Conservation (phyloP, 2,888 invertebrate species). For the Mythimna lalbum region DNA sequence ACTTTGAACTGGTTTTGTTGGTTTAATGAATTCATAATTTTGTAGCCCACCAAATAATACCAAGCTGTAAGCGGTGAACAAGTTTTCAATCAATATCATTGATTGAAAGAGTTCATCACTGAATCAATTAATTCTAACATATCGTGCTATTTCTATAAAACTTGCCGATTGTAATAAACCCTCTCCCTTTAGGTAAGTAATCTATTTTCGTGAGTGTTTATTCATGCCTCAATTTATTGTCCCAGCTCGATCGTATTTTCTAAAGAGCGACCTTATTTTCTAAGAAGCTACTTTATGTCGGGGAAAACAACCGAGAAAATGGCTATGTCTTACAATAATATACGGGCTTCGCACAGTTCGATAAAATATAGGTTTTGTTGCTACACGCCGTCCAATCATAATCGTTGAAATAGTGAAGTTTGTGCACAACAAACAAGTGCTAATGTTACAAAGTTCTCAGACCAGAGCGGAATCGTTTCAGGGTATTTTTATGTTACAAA, state of each 20-base stretch:
- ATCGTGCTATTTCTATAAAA: neutral
- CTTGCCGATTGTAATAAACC: constrained; percentile 48
- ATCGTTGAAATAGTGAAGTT: constrained; percentile 49
- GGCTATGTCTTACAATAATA: constrained; percentile 71
- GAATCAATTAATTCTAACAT: constrained; percentile 2
- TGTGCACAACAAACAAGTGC: constrained; percentile 48
- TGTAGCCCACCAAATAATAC: neutral
- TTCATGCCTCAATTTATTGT: constrained; percentile 81
- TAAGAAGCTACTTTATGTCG: constrained; percentile 76
- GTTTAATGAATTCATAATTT: constrained; percentile 8
- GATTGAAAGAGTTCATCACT: neutral
- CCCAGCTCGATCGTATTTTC: constrained; percentile 78
- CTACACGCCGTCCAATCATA: constrained; percentile 49
- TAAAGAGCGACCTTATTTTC: constrained; percentile 77
- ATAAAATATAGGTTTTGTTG: constrained; percentile 65
- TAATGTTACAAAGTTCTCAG: constrained; percentile 47
- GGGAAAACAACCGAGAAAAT: constrained; percentile 72
- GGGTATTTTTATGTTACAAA: constrained; percentile 35
- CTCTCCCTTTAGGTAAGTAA: constrained; percentile 65
- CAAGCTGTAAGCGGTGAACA: neutral
- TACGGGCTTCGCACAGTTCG: constrained; percentile 66
- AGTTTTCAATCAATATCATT: neutral
- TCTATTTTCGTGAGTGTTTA: constrained; percentile 78
- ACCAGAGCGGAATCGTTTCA: constrained; percentile 32
- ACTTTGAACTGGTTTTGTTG: constrained; percentile 1